These are phyloP conservation scores for Ochlodes sylvanus DNA, from an alignment of 2,888 invertebrate genomes.

Conservation along the genomic window DNA sequence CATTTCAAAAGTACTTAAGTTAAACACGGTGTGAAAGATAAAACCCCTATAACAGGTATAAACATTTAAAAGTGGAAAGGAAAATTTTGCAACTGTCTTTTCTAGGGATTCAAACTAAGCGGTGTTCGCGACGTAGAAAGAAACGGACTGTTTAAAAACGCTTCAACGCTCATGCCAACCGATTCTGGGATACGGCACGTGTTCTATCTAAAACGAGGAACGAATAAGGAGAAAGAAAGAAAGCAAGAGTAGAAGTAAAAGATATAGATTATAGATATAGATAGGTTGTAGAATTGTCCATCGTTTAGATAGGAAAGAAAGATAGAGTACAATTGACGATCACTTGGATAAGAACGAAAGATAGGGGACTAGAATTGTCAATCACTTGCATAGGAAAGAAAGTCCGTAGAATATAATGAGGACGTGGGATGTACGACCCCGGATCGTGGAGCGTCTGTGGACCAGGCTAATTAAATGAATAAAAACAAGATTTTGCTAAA, in stretches of 20 bases:
- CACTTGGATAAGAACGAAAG: too few species aligned
- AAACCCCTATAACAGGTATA: slow-evolving; percentile 36
- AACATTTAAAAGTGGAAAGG: slow-evolving; percentile 36
- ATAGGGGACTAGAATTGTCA: too few species aligned
- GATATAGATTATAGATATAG: too few species aligned
- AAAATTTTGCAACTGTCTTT: slow-evolving; percentile 36
- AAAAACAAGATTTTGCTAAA: too few species aligned
- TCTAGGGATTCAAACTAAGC: slow-evolving; percentile 38
- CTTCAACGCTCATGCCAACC: slow-evolving; percentile 41
- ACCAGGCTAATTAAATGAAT: too few species aligned
- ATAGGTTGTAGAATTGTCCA: too few species aligned
- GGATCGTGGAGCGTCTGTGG: too few species aligned
- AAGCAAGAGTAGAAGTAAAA: neutral
- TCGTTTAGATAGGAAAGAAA: too few species aligned
- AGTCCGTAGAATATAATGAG: too few species aligned
- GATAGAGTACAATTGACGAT: too few species aligned
- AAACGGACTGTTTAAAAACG: slow-evolving; percentile 42
- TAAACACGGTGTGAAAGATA: slow-evolving; percentile 39
- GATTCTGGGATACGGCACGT: slow-evolving; percentile 15
- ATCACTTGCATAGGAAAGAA: too few species aligned
- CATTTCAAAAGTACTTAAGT: slow-evolving; percentile 32
- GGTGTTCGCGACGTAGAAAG: slow-evolving; percentile 37
- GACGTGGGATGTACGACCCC: too few species aligned
- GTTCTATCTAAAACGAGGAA: slow-evolving; percentile 6
- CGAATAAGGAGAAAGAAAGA: neutral